Conservation (phyloP, 2,113 vertebrate genomes). For the Pelecanus crispus region DNA sequence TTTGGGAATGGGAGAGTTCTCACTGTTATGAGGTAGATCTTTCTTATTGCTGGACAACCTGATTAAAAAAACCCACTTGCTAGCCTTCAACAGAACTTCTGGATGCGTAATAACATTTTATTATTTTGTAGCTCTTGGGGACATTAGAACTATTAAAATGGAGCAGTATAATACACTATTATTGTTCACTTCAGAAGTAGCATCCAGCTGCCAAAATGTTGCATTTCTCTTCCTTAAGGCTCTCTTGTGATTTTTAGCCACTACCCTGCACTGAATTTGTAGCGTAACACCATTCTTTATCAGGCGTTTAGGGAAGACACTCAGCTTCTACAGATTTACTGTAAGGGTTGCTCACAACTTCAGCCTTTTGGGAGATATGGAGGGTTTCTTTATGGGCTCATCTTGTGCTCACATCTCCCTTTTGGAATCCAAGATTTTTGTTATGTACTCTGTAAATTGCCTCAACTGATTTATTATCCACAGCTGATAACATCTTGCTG, state of each 20-base stretch:
- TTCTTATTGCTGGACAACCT: not conserved
- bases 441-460: not conserved
- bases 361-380: not conserved
- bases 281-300: not conserved
- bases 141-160: not conserved
- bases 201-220: not conserved
- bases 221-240: not conserved
- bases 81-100: not conserved
- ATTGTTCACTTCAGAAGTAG: not conserved
- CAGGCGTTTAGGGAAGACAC: not conserved
- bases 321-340: not conserved
- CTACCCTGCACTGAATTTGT: not conserved
- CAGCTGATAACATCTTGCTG: conserved; percentile 28
- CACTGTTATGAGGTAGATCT: not conserved
- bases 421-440: conserved; percentile 3
- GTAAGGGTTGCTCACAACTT: not conserved
- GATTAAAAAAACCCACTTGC: not conserved
- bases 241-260: not conserved
- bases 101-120: not conserved
- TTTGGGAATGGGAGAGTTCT: not conserved
- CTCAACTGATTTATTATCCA: conserved; percentile 6
- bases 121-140: not conserved
- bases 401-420: not conserved
- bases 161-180: not conserved
- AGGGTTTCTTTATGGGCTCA: not conserved